Base-by-base conservation (phyloP, 2,888 invertebrate genomes). In the Brachylomia viminalis region DNA sequence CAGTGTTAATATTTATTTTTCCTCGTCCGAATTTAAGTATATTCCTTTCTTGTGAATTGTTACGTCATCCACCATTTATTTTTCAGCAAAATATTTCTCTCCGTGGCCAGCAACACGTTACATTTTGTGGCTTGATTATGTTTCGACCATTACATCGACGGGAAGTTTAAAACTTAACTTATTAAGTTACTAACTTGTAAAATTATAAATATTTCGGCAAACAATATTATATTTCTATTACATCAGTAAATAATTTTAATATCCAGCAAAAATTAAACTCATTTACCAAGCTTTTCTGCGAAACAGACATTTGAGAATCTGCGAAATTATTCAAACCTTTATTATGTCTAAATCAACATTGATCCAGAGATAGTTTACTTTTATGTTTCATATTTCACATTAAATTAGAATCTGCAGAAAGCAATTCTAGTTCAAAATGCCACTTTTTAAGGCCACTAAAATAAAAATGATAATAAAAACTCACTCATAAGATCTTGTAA, bases 381-480 rank as follows among this genome's bases (percentile, higher is more conserved):
- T 64, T 47, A 65, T 30, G 58, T 58, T 77, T 49, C n/a, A 45
- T 38, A 54, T 33, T 76, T 67, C 27, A 20, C 42, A 65, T 56
- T 27, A 67, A 79, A 66, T 82, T 58, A 33, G 38, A 69, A 47
- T 61, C 47, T 72, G n/a, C 56, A 58, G 27, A 80, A 75, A 75
- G 66, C 74, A 68, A 76, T 78, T 80, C 58, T 23, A 65, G 33
- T 71, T 70, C 47, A 42, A 30, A 67, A 10, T 69, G 70, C 70
- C 64, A n/a, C 56, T 76, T 78, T 56, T 42, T 59, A 49, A 27
- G 27, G 45, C 7, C n/a, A 27, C 47, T 75, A 54, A 82, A 82
- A 82, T 75, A 79, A 76, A 69, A 56, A 65, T 11, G 0, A 13
- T 42, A 80, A 69, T 73, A 75, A 77, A 76, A 76, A 74, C 13